phyloP scores from a whole-genome alignment of 2,113 vertebrate genomes.

The Anolis sagrei region DNA sequence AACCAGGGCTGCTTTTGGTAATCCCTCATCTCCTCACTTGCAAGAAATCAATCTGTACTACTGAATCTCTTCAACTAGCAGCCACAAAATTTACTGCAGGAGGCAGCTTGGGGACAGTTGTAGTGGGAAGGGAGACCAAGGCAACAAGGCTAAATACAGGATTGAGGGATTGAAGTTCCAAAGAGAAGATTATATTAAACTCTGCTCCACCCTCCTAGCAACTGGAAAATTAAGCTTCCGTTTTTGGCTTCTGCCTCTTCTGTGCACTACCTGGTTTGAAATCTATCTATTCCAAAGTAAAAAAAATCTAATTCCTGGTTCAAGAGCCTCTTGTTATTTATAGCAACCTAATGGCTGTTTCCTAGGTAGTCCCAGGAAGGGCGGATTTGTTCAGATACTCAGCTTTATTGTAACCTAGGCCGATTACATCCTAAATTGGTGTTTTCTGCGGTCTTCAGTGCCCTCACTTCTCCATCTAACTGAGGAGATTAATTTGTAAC shows the following conservation, averaged over 20 bases:
- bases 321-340: constrained; percentile 50
- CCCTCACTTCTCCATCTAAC: constrained; percentile 36
- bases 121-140: constrained; percentile 67
- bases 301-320: constrained; percentile 37
- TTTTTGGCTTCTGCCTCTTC: constrained; percentile 62
- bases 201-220: constrained; percentile 57
- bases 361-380: constrained; percentile 28
- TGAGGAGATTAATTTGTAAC: constrained; percentile 53
- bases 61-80: constrained; percentile 78
- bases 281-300: constrained; percentile 40
- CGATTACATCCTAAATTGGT: constrained; percentile 32
- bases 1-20: constrained; percentile 79
- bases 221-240: constrained; percentile 56
- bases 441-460: constrained; percentile 26
- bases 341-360: constrained; percentile 47
- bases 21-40: constrained; percentile 81
- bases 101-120: constrained; percentile 77
- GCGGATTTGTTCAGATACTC: constrained; percentile 47
- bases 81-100: constrained; percentile 78
- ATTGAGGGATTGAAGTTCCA: constrained; percentile 75
- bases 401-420: constrained; percentile 45
- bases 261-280: constrained; percentile 54
- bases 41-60: constrained; percentile 83
- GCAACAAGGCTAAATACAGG: constrained; percentile 76
- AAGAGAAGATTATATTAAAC: constrained; percentile 76